Percentiles rank a stretch among this genome's conserved stretches.
Conservation (phyloP, 1,140 invertebrate species). For the Solenopsis invicta region DNA sequence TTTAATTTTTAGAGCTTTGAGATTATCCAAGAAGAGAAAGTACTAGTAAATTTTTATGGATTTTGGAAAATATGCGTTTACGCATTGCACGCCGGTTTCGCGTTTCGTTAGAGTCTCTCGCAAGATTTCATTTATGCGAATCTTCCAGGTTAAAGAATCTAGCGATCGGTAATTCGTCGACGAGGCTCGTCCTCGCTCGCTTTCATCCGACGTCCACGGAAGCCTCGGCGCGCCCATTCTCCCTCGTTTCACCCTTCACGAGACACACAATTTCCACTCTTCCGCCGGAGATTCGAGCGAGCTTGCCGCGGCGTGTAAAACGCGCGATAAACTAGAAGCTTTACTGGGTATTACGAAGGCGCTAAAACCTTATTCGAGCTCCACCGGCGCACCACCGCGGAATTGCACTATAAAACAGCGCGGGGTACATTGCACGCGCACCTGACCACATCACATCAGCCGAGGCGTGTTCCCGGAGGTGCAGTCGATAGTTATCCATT, state of each 20-base stretch:
- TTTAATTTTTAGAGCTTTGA: background rate
- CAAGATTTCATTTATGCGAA: background rate
- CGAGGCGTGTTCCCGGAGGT: conserved; percentile 20
- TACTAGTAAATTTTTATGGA: background rate
- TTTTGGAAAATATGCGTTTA: background rate
- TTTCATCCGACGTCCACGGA: conserved; percentile 4
- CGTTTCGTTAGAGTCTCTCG: background rate
- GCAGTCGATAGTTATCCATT: conserved; percentile 46
- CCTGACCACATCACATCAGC: conserved; percentile 34
- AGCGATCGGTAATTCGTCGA: background rate
- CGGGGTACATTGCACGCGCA: conserved; percentile 49
- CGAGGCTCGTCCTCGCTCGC: background rate
- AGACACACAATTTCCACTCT: conserved; percentile 57
- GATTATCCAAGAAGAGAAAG: background rate
- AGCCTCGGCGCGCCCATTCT: background rate
- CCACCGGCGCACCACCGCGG: conserved; percentile 31
- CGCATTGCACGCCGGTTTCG: background rate
- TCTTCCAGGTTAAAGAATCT: background rate
- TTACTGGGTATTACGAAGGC: conserved; percentile 71
- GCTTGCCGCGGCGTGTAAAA: conserved; percentile 65
- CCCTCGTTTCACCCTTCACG: background rate
- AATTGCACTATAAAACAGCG: conserved; percentile 74
- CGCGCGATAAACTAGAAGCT: conserved; percentile 74
- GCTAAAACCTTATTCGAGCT: conserved; percentile 72
- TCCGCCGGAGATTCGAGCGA: conserved; percentile 18